Percentiles rank a stretch among this genome's conserved stretches.
These are phyloP conservation scores for Liolophura sinensis DNA, from an alignment of 1,140 invertebrate genomes.

Conservation along the genomic window DNA sequence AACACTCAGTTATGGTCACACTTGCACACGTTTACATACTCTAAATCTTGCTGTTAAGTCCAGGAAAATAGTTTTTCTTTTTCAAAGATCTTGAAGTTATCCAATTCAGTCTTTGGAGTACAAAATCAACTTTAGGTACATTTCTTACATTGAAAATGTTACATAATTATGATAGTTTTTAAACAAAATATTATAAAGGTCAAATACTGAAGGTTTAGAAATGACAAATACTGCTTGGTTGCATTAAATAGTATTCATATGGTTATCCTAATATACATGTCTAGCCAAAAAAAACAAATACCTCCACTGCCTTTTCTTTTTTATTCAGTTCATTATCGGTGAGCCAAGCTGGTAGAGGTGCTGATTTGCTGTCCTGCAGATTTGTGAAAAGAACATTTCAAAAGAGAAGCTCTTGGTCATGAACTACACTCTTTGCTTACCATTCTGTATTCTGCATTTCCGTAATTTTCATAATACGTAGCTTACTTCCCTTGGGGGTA, in stretches of 20 bases:
- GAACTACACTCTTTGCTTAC: too few species aligned
- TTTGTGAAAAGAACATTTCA: too few species aligned
- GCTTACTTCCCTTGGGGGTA: too few species aligned
- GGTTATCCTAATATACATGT: not conserved
- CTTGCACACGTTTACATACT: not conserved
- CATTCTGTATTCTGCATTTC: too few species aligned
- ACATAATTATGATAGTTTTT: not conserved
- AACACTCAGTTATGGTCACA: not conserved
- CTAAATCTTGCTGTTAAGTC: not conserved
- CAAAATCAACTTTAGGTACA: conserved; percentile 1
- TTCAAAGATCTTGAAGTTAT: not conserved
- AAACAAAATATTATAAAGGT: not conserved
- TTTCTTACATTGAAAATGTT: not conserved
- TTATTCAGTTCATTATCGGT: conserved; percentile 24
- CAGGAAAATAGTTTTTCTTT: not conserved
- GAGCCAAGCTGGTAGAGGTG: conserved; percentile 43
- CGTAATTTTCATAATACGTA: too few species aligned
- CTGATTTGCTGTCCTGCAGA: conserved; percentile 25
- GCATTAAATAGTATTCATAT: not conserved
- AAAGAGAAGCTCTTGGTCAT: too few species aligned
- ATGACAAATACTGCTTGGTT: not conserved
- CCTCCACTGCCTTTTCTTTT: conserved; percentile 12
- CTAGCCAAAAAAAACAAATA: conserved; percentile 4
- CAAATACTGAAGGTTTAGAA: not conserved
- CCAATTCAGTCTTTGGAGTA: not conserved